Evolutionary conservation across 2,113 vertebrate species (phyloP).

Genomic region (Stercorarius parasiticus): DNA sequence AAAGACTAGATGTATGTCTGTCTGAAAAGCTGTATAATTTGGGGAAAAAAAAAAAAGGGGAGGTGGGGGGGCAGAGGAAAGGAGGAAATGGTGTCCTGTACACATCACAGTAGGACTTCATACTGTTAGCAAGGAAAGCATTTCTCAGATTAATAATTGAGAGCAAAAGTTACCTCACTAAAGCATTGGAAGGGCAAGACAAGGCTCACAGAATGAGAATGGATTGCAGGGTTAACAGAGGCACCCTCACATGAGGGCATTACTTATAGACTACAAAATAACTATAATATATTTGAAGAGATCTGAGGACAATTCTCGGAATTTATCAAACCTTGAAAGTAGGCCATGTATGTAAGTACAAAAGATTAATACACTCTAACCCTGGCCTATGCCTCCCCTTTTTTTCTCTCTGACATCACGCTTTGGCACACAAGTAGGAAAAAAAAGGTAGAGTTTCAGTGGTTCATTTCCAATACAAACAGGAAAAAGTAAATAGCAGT

Average conservation of each 20-base stretch:
- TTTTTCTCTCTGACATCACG: background rate
- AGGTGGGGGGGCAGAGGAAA: too few relatives aligned
- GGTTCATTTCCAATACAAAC: background rate
- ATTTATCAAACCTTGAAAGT: conserved; percentile 9
- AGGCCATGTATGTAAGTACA: background rate
- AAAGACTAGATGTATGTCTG: background rate
- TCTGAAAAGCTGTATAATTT: background rate
- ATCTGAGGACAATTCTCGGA: background rate
- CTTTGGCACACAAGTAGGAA: background rate
- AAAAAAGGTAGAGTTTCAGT: background rate
- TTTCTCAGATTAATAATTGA: conserved; percentile 19
- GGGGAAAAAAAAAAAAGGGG: too few relatives aligned
- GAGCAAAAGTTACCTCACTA: background rate
- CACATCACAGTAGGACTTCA: background rate
- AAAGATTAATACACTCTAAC: background rate
- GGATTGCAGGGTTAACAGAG: background rate
- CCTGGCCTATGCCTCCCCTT: background rate
- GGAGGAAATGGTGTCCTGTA: background rate
- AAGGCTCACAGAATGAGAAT: background rate
- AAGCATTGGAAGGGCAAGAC: background rate
- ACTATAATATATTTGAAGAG: background rate
- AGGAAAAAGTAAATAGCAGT: background rate
- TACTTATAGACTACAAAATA: background rate
- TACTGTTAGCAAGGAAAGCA: background rate
- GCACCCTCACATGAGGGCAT: background rate